Percentiles rank a stretch among this genome's conserved stretches.
phyloP scores from a whole-genome alignment of 2,888 invertebrate species.

The Ectemnius lituratus region DNA sequence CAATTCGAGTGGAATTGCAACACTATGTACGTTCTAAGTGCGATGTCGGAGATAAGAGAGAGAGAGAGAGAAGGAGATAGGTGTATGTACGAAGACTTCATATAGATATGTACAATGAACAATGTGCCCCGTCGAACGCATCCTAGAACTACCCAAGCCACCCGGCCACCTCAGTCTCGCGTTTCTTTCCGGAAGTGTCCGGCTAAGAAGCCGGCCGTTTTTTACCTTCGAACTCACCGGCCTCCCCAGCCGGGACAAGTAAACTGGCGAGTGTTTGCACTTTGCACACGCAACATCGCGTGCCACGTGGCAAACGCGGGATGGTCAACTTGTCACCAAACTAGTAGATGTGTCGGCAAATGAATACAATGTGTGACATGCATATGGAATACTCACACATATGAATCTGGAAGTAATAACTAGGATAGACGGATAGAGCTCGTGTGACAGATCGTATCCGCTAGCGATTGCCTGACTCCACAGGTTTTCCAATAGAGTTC shows the following conservation, averaged over 20 bases:
- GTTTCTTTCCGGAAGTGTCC: slow-evolving; percentile 25
- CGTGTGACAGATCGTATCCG: slow-evolving; percentile 36
- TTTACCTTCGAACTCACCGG: slow-evolving; percentile 8
- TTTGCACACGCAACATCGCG: slow-evolving; percentile 52
- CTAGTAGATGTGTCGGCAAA: too few species aligned
- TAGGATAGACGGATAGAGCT: slow-evolving; percentile 23
- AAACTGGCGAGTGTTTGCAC: slow-evolving; percentile 20
- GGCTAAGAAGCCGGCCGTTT: slow-evolving; percentile 13
- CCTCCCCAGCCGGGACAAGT: slow-evolving; percentile 24
- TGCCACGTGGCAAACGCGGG: slow-evolving; percentile 46
- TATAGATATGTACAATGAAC: slow-evolving; percentile 4
- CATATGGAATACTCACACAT: too few species aligned
- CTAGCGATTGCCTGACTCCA: slow-evolving; percentile 22
- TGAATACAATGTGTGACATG: too few species aligned
- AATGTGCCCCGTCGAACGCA: background rate
- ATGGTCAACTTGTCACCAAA: slow-evolving; percentile 13
- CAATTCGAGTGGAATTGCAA: slow-evolving; percentile 16
- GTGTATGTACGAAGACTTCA: background rate
- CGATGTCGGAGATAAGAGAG: too few species aligned
- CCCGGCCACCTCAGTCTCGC: slow-evolving; percentile 1
- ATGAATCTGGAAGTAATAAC: too few species aligned
- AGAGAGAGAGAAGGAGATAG: background rate
- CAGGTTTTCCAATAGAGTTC: slow-evolving; percentile 32
- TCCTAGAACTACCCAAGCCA: background rate
- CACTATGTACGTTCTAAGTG: background rate